phyloP scores from a whole-genome alignment of 2,888 invertebrate species.

The Nematopogon swammerdamellus region DNA sequence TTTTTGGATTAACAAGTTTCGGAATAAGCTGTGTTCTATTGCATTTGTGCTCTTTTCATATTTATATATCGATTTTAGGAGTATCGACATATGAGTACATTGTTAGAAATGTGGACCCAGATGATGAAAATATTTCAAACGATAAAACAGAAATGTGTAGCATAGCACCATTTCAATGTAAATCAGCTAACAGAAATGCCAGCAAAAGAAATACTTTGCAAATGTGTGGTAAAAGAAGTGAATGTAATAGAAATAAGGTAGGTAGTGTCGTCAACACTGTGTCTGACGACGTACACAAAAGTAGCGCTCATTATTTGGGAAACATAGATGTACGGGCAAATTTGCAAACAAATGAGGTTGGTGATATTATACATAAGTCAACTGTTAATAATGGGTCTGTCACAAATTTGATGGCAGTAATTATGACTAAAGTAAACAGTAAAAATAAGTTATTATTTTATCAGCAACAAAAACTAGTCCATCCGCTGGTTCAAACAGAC shows the following conservation, averaged over 20 bases:
- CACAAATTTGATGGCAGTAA: constrained; percentile 27
- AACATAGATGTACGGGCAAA: constrained; percentile 6
- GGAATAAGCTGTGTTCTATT: constrained; percentile 73
- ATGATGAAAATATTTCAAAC: constrained; percentile 12
- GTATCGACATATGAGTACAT: constrained; percentile 91
- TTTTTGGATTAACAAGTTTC: constrained; percentile 68
- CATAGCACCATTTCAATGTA: background rate
- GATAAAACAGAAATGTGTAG: background rate
- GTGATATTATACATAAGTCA: constrained; percentile 8
- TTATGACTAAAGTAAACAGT: constrained; percentile 30
- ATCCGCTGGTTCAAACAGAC: constrained; percentile 18
- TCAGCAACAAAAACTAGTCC: constrained; percentile 42
- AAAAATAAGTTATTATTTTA: constrained; percentile 31
- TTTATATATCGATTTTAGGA: constrained; percentile 80
- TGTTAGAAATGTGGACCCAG: constrained; percentile 24
- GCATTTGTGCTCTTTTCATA: constrained; percentile 85
- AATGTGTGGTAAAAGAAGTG: constrained; percentile 12
- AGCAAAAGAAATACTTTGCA: constrained; percentile 20
- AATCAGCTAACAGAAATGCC: constrained; percentile 9
- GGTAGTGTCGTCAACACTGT: background rate
- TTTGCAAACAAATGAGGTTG: constrained; percentile 8
- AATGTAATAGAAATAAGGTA: constrained; percentile 12
- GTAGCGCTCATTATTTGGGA: background rate
- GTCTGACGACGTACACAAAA: too few species aligned
- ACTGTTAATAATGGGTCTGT: constrained; percentile 15